phyloP scores from a whole-genome alignment of 2,113 vertebrate genomes.

The Pachyramphus minor region DNA sequence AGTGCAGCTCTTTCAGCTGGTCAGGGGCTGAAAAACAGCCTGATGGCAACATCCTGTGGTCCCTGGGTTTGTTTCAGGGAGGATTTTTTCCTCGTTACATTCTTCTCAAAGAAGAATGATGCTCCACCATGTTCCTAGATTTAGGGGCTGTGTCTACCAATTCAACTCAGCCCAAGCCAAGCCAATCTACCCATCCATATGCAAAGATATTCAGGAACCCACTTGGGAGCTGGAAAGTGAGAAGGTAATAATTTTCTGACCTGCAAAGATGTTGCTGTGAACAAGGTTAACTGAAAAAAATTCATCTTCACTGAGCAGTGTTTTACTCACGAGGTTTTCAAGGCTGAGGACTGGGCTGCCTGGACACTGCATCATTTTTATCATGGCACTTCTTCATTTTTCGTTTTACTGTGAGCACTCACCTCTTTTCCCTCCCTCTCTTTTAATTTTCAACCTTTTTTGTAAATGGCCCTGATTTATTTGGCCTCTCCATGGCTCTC shows the following conservation, averaged over 20 bases:
- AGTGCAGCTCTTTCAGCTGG: neutral
- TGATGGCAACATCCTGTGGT: neutral
- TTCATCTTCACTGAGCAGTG: neutral
- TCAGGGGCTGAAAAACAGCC: neutral
- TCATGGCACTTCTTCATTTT: neutral
- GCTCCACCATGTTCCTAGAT: neutral
- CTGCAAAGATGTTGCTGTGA: constrained; percentile 33
- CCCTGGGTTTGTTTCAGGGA: neutral
- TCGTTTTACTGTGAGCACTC: neutral
- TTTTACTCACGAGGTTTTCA: neutral
- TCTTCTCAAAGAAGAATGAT: neutral
- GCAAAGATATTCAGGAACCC: neutral
- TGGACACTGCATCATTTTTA: constrained; percentile 15
- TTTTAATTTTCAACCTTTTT: constrained; percentile 20
- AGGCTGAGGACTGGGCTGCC: neutral
- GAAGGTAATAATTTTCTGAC: constrained; percentile 43
- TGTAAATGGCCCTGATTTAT: neutral
- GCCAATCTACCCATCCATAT: neutral
- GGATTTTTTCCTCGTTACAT: neutral
- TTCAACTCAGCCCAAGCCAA: constrained; percentile 8
- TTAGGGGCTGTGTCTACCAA: neutral
- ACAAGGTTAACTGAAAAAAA: neutral
- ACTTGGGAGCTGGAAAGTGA: neutral
- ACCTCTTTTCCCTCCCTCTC: neutral
- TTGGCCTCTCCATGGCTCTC: neutral